phyloP scores from a whole-genome alignment of 2,888 invertebrate genomes.

The Chloroclysta siterata region DNA sequence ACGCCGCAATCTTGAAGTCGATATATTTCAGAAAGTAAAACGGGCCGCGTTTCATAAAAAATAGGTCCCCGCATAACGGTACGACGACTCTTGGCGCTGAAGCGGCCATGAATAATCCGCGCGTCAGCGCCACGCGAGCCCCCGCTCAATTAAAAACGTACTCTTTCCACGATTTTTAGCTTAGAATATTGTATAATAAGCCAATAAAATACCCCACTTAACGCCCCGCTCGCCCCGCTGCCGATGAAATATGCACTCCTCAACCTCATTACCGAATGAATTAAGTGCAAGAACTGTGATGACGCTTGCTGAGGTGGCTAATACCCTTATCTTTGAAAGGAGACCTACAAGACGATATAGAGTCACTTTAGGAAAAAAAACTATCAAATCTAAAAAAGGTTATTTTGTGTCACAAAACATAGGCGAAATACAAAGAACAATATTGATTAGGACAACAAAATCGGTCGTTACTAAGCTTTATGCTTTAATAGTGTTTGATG shows the following conservation, averaged over 20 bases:
- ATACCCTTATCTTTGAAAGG: neutral
- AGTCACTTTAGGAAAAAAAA: too few species aligned
- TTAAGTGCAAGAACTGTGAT: constrained; percentile 74
- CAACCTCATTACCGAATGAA: constrained; percentile 77
- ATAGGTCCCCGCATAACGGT: constrained; percentile 60
- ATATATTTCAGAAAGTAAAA: constrained; percentile 44
- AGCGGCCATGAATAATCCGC: constrained; percentile 82
- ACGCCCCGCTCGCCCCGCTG: constrained; percentile 72
- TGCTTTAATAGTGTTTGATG: too few species aligned
- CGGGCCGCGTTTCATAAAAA: constrained; percentile 58
- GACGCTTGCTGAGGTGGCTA: constrained; percentile 39
- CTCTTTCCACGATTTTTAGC: constrained; percentile 85
- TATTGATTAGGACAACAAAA: too few species aligned
- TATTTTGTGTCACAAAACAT: too few species aligned
- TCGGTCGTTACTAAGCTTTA: too few species aligned
- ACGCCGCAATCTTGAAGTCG: constrained; percentile 38
- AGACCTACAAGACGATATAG: too few species aligned
- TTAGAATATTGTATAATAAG: constrained; percentile 85
- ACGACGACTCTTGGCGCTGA: constrained; percentile 75
- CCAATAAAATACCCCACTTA: constrained; percentile 85
- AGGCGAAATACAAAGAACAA: too few species aligned
- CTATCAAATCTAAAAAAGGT: too few species aligned
- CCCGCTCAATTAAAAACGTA: constrained; percentile 83
- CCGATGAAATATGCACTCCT: constrained; percentile 82
- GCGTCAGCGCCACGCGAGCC: constrained; percentile 81